Conservation (phyloP, 2,797 vertebrate species). For the Sebastes minor region DNA sequence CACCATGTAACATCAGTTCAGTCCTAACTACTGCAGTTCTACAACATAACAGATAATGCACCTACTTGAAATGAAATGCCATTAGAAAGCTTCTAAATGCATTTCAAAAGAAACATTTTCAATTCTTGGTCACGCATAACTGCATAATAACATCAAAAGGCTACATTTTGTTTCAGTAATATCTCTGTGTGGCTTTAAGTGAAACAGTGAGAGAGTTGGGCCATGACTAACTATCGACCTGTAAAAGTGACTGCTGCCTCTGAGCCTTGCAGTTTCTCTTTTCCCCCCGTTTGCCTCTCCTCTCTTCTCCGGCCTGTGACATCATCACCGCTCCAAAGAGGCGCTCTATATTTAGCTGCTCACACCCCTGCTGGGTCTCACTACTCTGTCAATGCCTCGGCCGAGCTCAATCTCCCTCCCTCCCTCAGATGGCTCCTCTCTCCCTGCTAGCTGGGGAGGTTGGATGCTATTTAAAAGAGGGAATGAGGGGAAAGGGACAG, state of each 20-base stretch:
- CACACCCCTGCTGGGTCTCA: conserved; percentile 77
- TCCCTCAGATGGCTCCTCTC: conserved; percentile 65
- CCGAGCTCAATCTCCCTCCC: conserved; percentile 56
- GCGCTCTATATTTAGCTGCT: conserved; percentile 84
- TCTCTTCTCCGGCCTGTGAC: conserved; percentile 73
- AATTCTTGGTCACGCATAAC: background rate
- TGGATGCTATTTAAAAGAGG: conserved; percentile 22
- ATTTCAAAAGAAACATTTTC: conserved; percentile 5
- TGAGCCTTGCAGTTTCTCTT: conserved; percentile 46
- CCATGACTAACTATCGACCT: conserved; percentile 26
- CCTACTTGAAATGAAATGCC: background rate
- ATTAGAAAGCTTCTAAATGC: background rate
- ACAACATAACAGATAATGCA: background rate
- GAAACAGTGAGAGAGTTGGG: conserved; percentile 2
- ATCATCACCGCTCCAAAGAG: conserved; percentile 82
- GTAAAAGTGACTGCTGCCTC: conserved; percentile 39
- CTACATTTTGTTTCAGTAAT: background rate
- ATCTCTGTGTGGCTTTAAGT: conserved; percentile 9
- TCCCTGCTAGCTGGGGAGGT: conserved; percentile 25
- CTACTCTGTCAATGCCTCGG: conserved; percentile 78
- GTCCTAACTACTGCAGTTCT: background rate
- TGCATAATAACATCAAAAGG: background rate
- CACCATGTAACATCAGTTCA: background rate
- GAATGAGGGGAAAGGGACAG: conserved; percentile 21
- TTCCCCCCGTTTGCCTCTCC: conserved; percentile 55